Conservation (phyloP, 2,888 invertebrate genomes). For the Gisinianus flammeolus region DNA sequence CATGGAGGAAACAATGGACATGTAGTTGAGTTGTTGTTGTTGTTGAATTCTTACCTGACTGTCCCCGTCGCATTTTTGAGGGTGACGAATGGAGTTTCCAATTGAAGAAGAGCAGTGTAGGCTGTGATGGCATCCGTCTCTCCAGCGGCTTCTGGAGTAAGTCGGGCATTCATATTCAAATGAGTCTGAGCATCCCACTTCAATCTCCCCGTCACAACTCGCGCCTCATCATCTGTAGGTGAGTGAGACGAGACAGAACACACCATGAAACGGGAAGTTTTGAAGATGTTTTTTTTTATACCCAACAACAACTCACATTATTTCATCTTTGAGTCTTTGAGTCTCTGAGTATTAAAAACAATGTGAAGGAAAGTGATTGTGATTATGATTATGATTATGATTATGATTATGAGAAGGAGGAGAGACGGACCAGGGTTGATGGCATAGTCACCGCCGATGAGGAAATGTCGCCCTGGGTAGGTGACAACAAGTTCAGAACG, state of each 20-base stretch:
- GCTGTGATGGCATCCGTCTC: conserved; percentile 40
- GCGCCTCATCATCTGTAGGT: conserved; percentile 51
- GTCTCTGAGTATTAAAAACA: not conserved
- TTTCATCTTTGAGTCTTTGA: not conserved
- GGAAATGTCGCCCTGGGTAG: conserved; percentile 48
- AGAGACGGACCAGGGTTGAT: conserved; percentile 49
- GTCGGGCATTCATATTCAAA: conserved; percentile 58
- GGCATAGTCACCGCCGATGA: conserved; percentile 47
- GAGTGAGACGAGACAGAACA: not conserved
- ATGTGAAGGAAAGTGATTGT: not conserved
- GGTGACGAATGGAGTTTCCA: conserved; percentile 67
- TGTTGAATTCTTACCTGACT: conserved; percentile 63
- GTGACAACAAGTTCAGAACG: conserved; percentile 47
- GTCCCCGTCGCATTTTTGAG: conserved; percentile 67
- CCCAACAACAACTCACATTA: not conserved
- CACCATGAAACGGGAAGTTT: too few species aligned
- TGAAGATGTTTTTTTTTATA: too few species aligned
- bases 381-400: too few species aligned
- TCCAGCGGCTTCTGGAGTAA: conserved; percentile 44
- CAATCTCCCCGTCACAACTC: conserved; percentile 54
- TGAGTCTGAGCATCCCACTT: conserved; percentile 54
- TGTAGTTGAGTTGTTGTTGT: too few species aligned
- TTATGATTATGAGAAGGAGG: too few species aligned
- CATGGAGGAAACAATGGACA: not conserved
- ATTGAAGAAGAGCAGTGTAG: conserved; percentile 52